A percentile compares a stretch with the other conserved stretches of the same genome.
Conservation (phyloP, 2,797 vertebrate species). For the Mormyrus proboscirostris region DNA sequence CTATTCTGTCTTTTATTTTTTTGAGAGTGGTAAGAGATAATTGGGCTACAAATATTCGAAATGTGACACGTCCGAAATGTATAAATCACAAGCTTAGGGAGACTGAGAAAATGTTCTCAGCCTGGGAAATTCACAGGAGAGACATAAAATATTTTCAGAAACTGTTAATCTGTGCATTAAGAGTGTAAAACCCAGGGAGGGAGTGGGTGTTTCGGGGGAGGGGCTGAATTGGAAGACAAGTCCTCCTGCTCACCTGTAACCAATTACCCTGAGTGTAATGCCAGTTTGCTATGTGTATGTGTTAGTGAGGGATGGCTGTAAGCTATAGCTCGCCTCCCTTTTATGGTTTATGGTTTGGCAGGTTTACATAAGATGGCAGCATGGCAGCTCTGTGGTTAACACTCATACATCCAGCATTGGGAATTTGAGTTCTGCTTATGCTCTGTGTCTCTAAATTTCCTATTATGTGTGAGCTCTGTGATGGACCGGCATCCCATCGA, state of each 20-base stretch:
- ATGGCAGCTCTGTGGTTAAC: not conserved
- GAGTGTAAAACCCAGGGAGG: not conserved
- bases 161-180: not conserved
- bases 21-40: not conserved
- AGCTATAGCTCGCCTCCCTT: not conserved
- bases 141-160: not conserved
- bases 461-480: not conserved
- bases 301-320: not conserved
- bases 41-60: not conserved
- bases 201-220: not conserved
- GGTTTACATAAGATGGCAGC: not conserved
- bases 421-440: not conserved
- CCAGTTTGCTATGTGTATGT: not conserved
- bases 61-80: not conserved
- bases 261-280: not conserved
- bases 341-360: not conserved
- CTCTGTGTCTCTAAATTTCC: not conserved
- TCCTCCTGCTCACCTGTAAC: not conserved
- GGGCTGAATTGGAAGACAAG: not conserved
- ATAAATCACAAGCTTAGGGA: not conserved
- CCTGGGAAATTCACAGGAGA: constrained; percentile 4
- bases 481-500: not conserved
- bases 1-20: not conserved
- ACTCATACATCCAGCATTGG: not conserved
- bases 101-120: not conserved